These are phyloP conservation scores for Aythya fuligula DNA, from an alignment of 2,797 vertebrate species.

Conservation along the genomic window DNA sequence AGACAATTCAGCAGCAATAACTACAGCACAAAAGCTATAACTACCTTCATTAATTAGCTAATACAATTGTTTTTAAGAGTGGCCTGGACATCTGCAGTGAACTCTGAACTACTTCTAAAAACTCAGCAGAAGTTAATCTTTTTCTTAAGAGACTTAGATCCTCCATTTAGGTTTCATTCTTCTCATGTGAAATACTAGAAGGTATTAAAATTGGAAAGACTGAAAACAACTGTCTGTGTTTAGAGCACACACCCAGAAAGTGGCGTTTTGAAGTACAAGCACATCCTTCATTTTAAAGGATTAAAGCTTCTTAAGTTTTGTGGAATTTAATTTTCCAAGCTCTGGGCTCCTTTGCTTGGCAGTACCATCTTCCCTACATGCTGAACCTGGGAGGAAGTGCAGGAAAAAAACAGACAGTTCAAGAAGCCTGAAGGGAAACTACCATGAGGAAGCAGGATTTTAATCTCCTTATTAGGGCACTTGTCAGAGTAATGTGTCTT, in stretches of 20 bases:
- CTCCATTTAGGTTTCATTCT: neutral
- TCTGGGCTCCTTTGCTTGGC: rapidly evolving
- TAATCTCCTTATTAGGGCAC: neutral
- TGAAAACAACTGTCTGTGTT: neutral
- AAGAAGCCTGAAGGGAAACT: neutral
- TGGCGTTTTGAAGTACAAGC: neutral
- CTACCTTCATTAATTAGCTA: neutral
- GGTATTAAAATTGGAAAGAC: neutral
- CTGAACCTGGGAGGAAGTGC: no score
- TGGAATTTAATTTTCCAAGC: neutral
- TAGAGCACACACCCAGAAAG: neutral
- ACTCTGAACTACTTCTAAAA: neutral
- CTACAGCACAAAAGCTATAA: neutral
- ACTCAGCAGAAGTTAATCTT: neutral
- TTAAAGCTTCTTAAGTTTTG: neutral
- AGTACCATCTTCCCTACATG: rapidly evolving
- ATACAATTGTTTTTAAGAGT: neutral
- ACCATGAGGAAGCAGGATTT: neutral
- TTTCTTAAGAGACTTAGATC: neutral
- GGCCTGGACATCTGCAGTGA: neutral
- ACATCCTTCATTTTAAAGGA: neutral
- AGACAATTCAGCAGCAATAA: neutral
- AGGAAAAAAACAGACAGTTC: neutral
- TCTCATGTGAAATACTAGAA: neutral
- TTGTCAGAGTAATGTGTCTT: rapidly evolving